phyloP scores from a whole-genome alignment of 2,113 vertebrate species.

The Lampris megalopsis region DNA sequence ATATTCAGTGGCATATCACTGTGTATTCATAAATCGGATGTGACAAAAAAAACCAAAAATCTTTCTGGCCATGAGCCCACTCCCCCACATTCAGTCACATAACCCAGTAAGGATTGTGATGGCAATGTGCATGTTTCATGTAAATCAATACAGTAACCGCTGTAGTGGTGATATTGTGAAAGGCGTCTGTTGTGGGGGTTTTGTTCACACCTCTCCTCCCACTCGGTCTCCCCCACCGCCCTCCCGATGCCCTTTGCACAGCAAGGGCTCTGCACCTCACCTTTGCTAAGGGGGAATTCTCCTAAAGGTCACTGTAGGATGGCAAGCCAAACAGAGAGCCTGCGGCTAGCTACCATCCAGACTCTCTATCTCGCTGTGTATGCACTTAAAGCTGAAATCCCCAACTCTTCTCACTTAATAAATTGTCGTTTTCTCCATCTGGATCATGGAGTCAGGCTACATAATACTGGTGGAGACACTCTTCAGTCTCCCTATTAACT shows the following conservation, averaged over 20 bases:
- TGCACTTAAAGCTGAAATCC: too few species aligned
- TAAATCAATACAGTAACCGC: neutral
- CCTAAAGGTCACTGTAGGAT: slow-evolving; percentile 77
- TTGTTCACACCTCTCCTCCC: slow-evolving; percentile 37
- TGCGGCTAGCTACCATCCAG: slow-evolving; percentile 59
- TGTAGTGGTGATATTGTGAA: slow-evolving; percentile 24
- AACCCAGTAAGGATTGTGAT: neutral
- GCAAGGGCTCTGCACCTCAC: slow-evolving; percentile 46
- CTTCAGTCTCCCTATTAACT: too few species aligned
- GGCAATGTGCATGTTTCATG: neutral
- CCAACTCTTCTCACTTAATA: too few species aligned
- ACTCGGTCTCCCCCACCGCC: slow-evolving; percentile 33
- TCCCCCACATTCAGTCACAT: neutral
- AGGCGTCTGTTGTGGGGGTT: slow-evolving; percentile 39
- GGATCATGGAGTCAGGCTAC: too few species aligned
- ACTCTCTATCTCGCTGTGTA: neutral
- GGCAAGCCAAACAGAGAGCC: slow-evolving; percentile 56
- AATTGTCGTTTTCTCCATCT: too few species aligned
- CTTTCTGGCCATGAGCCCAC: neutral
- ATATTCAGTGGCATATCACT: too few species aligned
- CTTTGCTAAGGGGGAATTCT: slow-evolving; percentile 67
- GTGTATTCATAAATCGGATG: too few species aligned
- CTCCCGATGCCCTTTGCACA: slow-evolving; percentile 68
- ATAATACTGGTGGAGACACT: too few species aligned
- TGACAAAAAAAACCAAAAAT: neutral